Conservation (phyloP, 2,888 invertebrate genomes). For the Ernsta delagoae region DNA sequence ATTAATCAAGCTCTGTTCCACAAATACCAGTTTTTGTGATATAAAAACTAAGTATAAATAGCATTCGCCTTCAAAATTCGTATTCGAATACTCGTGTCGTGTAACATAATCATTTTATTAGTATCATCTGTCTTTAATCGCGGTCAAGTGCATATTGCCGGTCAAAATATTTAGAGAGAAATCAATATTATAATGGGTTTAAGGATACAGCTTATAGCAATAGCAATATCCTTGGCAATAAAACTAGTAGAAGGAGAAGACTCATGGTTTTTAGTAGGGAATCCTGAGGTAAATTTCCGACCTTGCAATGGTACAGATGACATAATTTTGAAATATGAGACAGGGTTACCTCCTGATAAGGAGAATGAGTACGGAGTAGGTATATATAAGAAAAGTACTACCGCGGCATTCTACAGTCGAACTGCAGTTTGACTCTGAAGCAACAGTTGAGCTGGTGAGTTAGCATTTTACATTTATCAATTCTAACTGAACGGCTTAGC, state of each 20-base stretch:
- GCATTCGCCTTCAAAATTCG: no score
- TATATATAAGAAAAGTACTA: background rate
- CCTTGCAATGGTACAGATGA: conserved; percentile 48
- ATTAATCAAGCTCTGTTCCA: no score
- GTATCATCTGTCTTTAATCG: no score
- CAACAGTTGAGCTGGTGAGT: conserved; percentile 1
- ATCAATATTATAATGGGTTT: background rate
- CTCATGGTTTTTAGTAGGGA: conserved; percentile 40
- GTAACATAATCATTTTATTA: no score
- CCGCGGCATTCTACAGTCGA: background rate
- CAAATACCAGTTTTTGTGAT: no score
- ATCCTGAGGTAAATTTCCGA: conserved; percentile 38
- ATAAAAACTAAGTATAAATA: no score
- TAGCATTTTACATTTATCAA: background rate
- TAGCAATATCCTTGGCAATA: background rate
- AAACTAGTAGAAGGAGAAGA: background rate
- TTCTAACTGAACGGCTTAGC: no score
- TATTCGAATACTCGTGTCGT: no score
- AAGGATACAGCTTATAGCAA: background rate
- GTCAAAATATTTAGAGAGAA: no score
- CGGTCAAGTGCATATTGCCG: no score
- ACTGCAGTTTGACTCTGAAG: background rate
- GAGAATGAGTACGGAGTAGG: conserved; percentile 49
- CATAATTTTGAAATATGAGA: conserved; percentile 43
- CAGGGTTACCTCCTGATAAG: conserved; percentile 48